Evolutionary conservation across 92 coral and sea anemone species (phyloP), one percentile per base, ranked within the genome.

Genomic region (Siderastrea radians): DNA sequence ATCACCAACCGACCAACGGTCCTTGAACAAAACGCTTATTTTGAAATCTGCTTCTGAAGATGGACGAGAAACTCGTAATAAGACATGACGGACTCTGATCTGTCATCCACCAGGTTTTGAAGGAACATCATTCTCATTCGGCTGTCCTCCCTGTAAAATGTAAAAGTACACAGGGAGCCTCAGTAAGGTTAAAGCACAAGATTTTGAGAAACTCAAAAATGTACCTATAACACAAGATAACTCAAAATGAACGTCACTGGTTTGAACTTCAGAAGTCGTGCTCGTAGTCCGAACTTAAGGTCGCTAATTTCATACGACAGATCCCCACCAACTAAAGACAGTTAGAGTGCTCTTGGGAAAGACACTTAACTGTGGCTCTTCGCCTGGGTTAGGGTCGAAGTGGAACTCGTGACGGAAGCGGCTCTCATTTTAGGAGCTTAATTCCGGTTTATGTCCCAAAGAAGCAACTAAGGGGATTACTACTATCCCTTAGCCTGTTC

Each of bases 61-160:
- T 98, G 99, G 43, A 96, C 92, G 72, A 98, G 93, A 66, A 90
- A 98, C 68, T 98, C 99, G 87, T 98, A 95, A 79, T 98, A 98
- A 5, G 99, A 98, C 99, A 98, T 98, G 60, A 98, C 96, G 17
- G 99, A 95, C 52, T 98, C 99, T 16, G 99, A 91, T 72, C 99
- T 89, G 86, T 98, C 99, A 75, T 98, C 98, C 90, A 98, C 92
- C 75, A 95, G 72, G 76, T 95, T 91, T 46, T 91, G 93, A 44
- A 98, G 92, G 89, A 98, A 98, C 84, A 88, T 72, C 81, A 90
- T 77, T 55, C 99, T 94, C 91, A 88, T 84, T 6, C 97, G 96
- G 65, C 99, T 95, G 86, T 98, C 96, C 82, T 95, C 99, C 91
- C 99, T 98, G 87, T 13, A 57, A 86, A 43, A 74, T 26, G 74